Conservation (phyloP, 1,140 invertebrate species). For the Patella vulgata region DNA sequence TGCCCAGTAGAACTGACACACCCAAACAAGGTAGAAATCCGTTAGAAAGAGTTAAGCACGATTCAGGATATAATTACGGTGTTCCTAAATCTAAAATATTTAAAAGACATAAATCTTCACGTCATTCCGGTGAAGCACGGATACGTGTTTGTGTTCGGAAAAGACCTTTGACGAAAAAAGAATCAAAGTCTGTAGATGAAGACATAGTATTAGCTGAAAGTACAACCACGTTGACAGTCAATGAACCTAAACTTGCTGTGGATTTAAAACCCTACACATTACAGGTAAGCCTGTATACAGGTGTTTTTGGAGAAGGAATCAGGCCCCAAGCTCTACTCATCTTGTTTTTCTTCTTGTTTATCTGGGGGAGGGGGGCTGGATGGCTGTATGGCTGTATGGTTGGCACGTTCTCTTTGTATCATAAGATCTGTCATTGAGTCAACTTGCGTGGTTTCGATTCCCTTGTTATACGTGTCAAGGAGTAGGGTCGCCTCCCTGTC, state of each 20-base stretch:
- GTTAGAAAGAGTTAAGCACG: slow-evolving; percentile 44
- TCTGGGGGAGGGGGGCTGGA: neutral
- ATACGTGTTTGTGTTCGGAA: slow-evolving; percentile 98
- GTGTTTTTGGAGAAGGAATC: neutral
- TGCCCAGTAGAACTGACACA: slow-evolving; percentile 21
- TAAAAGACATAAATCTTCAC: slow-evolving; percentile 16
- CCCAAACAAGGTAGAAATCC: slow-evolving; percentile 25
- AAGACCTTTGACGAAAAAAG: slow-evolving; percentile 91
- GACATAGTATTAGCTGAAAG: slow-evolving; percentile 95
- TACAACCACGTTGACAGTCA: slow-evolving; percentile 92
- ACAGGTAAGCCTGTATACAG: slow-evolving; percentile 47
- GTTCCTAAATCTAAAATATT: slow-evolving; percentile 40
- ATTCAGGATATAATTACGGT: slow-evolving; percentile 63
- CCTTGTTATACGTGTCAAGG: too few species aligned
- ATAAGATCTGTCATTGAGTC: too few species aligned
- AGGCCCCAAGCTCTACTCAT: too few species aligned
- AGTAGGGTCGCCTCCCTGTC: too few species aligned
- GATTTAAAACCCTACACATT: slow-evolving; percentile 91
- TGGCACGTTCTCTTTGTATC: too few species aligned
- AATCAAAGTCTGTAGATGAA: slow-evolving; percentile 74
- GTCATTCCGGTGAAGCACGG: slow-evolving; percentile 40
- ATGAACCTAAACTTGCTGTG: slow-evolving; percentile 96
- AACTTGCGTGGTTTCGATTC: too few species aligned
- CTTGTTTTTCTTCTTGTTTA: too few species aligned
- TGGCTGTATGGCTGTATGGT: neutral